Base-by-base conservation (phyloP, 2,888 invertebrate genomes). In the Drepanosiphum platanoidis region DNA sequence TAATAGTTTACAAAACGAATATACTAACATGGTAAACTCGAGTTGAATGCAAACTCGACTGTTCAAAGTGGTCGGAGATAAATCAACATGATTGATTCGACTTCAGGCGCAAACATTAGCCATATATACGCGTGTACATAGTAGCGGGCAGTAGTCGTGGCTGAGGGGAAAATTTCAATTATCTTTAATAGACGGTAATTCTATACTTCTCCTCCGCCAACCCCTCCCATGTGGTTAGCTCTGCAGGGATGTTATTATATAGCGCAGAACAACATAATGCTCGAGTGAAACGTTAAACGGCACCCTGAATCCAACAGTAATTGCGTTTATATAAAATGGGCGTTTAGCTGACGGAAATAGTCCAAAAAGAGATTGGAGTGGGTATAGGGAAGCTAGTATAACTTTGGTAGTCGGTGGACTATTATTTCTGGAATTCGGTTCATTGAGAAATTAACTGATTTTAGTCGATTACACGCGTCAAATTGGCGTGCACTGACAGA, bases 111-210 rank as follows among this genome's bases (percentile, higher is more conserved):
- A 84, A 84, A 84, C 77, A 70, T 84, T 77, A 84, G 77, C 75
- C 75, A 13, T n/a, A 27, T 66, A 66, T 46, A 79, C 32, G 32
- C 30, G 39, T 30, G 42, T 68, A 52, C 18, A 46, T 7, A 39
- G 22, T 42, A 42, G 22, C 42, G 30, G 58, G 30, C 70, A 8
- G 39, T n/a, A 7, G 70, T 30, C 32, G 71, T 7, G 36, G 81
- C 39, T 58, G 81, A 70, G 75, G 84, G 77, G 84, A 70, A 84
- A 84, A 75, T 84, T 84, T 84, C 84, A 84, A 84, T 84, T 84
- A 84, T 84, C 84, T 77, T 84, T 84, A 84, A 84, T 84, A 84
- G 84, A 84, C 84, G 84, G 84, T 84, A 84, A 84, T 84, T 84
- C 84, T 77, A 84, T 84, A 84, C 84, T 84, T 84, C 75, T 58